A percentile compares a stretch with the other conserved stretches of the same genome.
Conservation (phyloP, 2,888 invertebrate genomes). For the Morpho helenor region DNA sequence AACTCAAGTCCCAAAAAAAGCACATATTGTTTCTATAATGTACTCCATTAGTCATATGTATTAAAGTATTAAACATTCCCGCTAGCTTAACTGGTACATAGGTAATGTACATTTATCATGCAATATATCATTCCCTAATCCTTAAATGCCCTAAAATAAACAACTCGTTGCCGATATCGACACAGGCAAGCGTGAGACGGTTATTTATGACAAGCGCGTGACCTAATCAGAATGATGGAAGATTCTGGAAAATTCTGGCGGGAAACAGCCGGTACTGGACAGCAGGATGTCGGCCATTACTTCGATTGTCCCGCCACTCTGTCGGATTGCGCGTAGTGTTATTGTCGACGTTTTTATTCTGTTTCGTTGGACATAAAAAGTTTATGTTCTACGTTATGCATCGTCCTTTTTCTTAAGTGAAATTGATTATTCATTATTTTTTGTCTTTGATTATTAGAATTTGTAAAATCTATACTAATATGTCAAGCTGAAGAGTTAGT, state of each 20-base stretch:
- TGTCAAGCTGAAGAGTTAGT: no score
- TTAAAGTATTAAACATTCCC: no score
- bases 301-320: constrained; percentile 47
- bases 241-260: constrained; percentile 72
- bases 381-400: no score
- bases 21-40: no score
- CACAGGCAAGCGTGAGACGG: not conserved
- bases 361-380: not conserved
- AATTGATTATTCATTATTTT: no score
- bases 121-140: constrained; percentile 4
- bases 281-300: constrained; percentile 62
- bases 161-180: constrained; percentile 13
- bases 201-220: constrained; percentile 22
- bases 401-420: no score
- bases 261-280: constrained; percentile 46
- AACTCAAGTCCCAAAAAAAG: no score
- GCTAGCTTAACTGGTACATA: no score
- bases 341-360: constrained; percentile 28
- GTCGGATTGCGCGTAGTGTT: constrained; percentile 35
- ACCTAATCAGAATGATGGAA: constrained; percentile 30
- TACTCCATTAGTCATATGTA: no score
- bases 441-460: no score
- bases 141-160: not conserved
- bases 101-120: no score
- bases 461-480: no score